Conservation (phyloP, 53 echinoderm and acorn worm species). For the Echinometra lucunter region DNA sequence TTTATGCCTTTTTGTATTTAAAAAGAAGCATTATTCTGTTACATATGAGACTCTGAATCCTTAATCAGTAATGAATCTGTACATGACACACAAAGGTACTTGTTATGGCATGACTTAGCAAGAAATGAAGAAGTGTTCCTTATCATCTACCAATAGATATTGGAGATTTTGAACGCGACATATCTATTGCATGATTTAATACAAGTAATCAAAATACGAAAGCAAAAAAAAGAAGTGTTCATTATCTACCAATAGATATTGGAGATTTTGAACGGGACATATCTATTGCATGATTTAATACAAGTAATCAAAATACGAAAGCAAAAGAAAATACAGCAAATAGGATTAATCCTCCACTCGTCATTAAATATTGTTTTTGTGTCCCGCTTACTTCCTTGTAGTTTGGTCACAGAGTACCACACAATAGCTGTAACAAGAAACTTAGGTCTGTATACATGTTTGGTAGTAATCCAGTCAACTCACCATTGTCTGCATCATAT, state of each 20-base stretch:
- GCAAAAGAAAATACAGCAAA: background rate
- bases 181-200: background rate
- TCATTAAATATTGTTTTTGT: background rate
- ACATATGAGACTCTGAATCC: background rate
- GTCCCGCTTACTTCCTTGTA: conserved; percentile 26
- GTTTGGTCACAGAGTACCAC: background rate
- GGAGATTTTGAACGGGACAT: background rate
- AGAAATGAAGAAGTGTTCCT: background rate
- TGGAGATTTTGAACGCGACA: background rate
- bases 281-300: background rate
- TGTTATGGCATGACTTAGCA: background rate
- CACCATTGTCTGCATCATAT: conserved; percentile 93
- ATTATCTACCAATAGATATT: background rate
- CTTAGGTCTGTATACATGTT: background rate
- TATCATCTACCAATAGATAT: background rate
- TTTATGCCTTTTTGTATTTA: background rate
- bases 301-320: background rate
- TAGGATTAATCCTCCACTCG: background rate
- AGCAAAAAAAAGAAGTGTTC: background rate
- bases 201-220: background rate
- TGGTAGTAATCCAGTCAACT: conserved; percentile 25
- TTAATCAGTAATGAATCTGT: too few relatives aligned
- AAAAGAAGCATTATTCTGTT: background rate
- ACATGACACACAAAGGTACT: too few relatives aligned
- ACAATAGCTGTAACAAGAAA: background rate